These are phyloP conservation scores for Petrolisthes manimaculis DNA, from an alignment of 2,888 invertebrate species.

Conservation along the genomic window DNA sequence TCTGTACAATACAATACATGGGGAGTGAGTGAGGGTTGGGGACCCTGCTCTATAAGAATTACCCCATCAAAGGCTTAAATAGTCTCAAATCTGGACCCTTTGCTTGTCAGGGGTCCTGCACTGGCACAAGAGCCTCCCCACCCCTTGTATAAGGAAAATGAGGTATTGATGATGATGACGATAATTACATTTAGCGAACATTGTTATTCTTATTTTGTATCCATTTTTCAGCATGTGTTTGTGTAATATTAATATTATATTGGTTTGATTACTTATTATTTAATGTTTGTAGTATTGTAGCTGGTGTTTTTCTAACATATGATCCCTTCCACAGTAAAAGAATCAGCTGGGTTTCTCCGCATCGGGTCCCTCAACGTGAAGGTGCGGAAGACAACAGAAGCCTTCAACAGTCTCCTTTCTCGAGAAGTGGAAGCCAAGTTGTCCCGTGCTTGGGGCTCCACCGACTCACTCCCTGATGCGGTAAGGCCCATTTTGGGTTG, in stretches of 20 bases:
- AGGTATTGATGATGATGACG: too few species aligned
- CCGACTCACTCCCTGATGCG: slow-evolving; percentile 79
- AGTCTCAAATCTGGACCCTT: too few species aligned
- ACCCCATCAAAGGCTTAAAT: too few species aligned
- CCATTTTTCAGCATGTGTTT: not conserved
- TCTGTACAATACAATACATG: not conserved
- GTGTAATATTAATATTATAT: not conserved
- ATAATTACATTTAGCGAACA: not conserved
- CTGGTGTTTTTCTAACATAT: not conserved
- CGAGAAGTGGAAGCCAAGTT: slow-evolving; percentile 80
- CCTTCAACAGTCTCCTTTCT: slow-evolving; percentile 86
- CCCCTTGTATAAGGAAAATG: not conserved
- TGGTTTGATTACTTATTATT: not conserved
- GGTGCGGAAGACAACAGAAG: slow-evolving; percentile 92
- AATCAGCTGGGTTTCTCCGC: slow-evolving; percentile 87
- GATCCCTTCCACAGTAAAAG: slow-evolving; percentile 53
- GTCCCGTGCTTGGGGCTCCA: slow-evolving; percentile 90
- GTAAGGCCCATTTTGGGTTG: slow-evolving; percentile 11
- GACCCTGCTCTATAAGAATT: too few species aligned
- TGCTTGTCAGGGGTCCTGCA: too few species aligned
- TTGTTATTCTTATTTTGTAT: not conserved
- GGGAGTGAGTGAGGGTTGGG: too few species aligned
- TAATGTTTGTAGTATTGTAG: not conserved
- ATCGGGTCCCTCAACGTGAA: slow-evolving; percentile 92
- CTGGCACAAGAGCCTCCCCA: too few species aligned